A percentile compares a stretch with the other conserved stretches of the same genome.
Evolutionary conservation across 1,140 invertebrate genomes (phyloP).

Genomic region (Asbolus verrucosus): DNA sequence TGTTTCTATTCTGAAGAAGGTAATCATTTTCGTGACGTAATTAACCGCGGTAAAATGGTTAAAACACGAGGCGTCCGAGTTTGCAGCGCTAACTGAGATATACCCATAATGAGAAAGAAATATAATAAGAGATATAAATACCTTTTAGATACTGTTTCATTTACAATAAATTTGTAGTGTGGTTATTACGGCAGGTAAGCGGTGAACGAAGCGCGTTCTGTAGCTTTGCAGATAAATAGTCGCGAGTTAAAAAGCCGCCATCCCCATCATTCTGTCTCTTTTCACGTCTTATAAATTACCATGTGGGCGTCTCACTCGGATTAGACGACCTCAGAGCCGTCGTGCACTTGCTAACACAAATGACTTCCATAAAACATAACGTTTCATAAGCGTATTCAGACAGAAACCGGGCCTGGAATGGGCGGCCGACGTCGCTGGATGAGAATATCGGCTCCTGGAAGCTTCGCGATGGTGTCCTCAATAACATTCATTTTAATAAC

Average conservation of each 20-base stretch:
- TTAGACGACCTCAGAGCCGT: slow-evolving; percentile 34
- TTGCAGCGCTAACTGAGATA: slow-evolving; percentile 57
- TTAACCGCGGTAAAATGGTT: slow-evolving; percentile 14
- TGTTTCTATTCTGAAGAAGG: neutral
- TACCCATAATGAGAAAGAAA: slow-evolving; percentile 61
- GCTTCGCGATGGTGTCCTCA: slow-evolving; percentile 31
- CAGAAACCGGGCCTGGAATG: slow-evolving; percentile 51
- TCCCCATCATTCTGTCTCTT: slow-evolving; percentile 46
- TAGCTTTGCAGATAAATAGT: slow-evolving; percentile 41
- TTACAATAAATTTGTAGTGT: slow-evolving; percentile 60
- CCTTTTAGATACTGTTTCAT: slow-evolving; percentile 61
- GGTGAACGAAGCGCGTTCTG: slow-evolving; percentile 30
- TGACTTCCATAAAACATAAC: slow-evolving; percentile 53
- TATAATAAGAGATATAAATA: slow-evolving; percentile 62
- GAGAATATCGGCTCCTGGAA: slow-evolving; percentile 33
- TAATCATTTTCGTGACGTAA: slow-evolving; percentile 26
- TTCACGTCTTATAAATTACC: slow-evolving; percentile 49
- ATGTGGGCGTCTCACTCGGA: slow-evolving; percentile 50
- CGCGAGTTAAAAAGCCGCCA: slow-evolving; percentile 47
- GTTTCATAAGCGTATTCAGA: slow-evolving; percentile 56
- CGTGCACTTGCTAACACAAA: slow-evolving; percentile 46
- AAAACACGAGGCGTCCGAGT: slow-evolving; percentile 13
- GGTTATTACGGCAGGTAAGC: slow-evolving; percentile 60
- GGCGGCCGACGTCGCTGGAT: slow-evolving; percentile 39
- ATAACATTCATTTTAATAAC: slow-evolving; percentile 29